These are phyloP conservation scores for Caracal caracal DNA, from an alignment of 2,113 vertebrate species.

Conservation along the genomic window DNA sequence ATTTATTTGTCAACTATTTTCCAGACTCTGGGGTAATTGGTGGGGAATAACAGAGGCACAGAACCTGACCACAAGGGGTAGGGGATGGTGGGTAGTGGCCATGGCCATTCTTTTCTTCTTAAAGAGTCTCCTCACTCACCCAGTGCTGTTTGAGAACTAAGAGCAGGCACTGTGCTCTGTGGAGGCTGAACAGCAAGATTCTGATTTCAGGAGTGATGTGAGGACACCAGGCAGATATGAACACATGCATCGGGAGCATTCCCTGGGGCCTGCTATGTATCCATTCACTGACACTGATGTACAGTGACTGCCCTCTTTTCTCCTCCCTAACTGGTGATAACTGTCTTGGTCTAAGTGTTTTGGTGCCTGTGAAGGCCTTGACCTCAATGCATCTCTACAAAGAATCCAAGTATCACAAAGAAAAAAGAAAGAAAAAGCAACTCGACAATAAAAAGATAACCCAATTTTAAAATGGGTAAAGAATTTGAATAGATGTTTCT, in stretches of 20 bases:
- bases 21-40: background rate
- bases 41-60: background rate
- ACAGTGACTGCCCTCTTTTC: conserved; percentile 64
- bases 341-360: conserved; percentile 61
- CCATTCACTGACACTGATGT: conserved; percentile 62
- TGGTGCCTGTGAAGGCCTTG: conserved; percentile 28
- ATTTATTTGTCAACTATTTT: background rate
- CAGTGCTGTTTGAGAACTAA: conserved; percentile 4
- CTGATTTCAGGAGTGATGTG: conserved; percentile 59
- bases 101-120: conserved; percentile 11
- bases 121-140: background rate
- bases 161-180: background rate
- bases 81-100: background rate
- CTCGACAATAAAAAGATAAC: background rate
- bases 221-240: conserved; percentile 65
- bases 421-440: conserved; percentile 54
- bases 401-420: background rate
- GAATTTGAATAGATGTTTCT: conserved; percentile 48
- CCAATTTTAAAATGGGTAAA: conserved; percentile 29
- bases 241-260: background rate
- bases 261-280: conserved; percentile 56
- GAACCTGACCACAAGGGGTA: background rate
- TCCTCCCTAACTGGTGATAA: conserved; percentile 34
- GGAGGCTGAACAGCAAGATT: conserved; percentile 46
- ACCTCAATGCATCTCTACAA: conserved; percentile 48